Evolutionary conservation across 1,140 invertebrate genomes (phyloP), one percentile per base, ranked within the genome.

Genomic region (Elymnias hypermnestra): DNA sequence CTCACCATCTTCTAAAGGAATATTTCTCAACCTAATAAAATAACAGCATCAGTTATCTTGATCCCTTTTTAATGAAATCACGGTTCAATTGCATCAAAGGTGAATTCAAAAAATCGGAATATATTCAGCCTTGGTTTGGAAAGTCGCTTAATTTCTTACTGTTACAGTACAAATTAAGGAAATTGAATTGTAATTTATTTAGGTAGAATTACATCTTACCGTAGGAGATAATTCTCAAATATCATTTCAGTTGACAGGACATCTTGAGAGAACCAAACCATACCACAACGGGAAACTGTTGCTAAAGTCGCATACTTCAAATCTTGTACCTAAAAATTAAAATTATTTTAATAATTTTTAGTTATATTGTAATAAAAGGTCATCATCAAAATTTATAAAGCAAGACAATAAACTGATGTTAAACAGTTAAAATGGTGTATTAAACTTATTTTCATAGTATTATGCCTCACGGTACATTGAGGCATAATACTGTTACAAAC

Each of bases 201-300:
- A n/a, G n/a, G n/a, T n/a, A n/a, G n/a, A n/a, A n/a, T n/a, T n/a
- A n/a, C n/a, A n/a, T 39, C 3, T 37, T 67, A 86, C 84, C 83
- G 83, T 45, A 92, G 72, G 53, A 99, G 88, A 79, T 97, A 99
- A 81, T 99, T 97, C 64, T 99, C 96, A 77, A 98, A 99, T n/a
- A 99, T 96, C 98, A 99, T 99, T 86, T 99, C 97, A 0, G 96
- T 97, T 0, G 97, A 96, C 1, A 99, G 89, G 1, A 99, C 98
- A 85, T 98, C 97, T 85, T 98, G 97, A 2, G 94, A 97, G 90
- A 98, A 98, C 97, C 97, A 99, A 22, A 98, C 96, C 97, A 99
- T 98, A 49, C 98, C 98, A 86, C 98, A 99, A 83, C 98, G 96
- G 7, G 97, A 99, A 0, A 99, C 98, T 0, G 98, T 99, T 7